Percentiles rank a stretch among this genome's conserved stretches.
Conservation (phyloP, 2,113 vertebrate genomes). For the Gobiocypris rarus region DNA sequence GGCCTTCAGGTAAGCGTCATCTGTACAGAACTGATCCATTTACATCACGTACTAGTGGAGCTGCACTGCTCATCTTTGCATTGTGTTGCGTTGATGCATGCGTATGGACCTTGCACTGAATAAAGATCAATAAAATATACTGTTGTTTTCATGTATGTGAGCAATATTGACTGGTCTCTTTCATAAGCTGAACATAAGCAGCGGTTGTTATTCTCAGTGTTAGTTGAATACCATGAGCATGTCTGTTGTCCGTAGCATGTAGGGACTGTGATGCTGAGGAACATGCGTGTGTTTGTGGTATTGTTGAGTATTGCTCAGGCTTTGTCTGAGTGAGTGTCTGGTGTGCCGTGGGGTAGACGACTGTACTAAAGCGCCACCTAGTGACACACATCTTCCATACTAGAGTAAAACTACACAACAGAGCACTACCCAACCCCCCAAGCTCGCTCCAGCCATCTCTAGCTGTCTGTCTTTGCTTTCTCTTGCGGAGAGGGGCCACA, state of each 20-base stretch:
- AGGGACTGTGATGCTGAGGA: conserved; percentile 20
- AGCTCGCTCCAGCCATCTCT: background rate
- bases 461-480: background rate
- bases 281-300: conserved; percentile 3
- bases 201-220: background rate
- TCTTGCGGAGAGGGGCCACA: background rate
- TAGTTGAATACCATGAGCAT: background rate
- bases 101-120: background rate
- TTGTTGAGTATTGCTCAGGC: conserved; percentile 32
- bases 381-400: conserved; percentile 62
- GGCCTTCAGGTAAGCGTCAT: conserved; percentile 35
- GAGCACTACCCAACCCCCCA: conserved; percentile 33
- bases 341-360: conserved; percentile 49
- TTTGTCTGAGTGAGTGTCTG: conserved; percentile 33
- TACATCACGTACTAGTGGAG: background rate
- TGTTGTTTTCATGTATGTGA: background rate
- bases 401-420: background rate
- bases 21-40: conserved; percentile 11
- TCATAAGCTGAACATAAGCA: background rate
- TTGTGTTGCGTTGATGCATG: background rate
- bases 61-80: background rate
- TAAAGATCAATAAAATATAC: background rate
- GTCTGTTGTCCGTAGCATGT: background rate
- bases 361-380: conserved; percentile 84
- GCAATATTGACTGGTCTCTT: background rate